Evolutionary conservation across 2,113 vertebrate genomes (phyloP).

Genomic region (Silurus glanis): DNA sequence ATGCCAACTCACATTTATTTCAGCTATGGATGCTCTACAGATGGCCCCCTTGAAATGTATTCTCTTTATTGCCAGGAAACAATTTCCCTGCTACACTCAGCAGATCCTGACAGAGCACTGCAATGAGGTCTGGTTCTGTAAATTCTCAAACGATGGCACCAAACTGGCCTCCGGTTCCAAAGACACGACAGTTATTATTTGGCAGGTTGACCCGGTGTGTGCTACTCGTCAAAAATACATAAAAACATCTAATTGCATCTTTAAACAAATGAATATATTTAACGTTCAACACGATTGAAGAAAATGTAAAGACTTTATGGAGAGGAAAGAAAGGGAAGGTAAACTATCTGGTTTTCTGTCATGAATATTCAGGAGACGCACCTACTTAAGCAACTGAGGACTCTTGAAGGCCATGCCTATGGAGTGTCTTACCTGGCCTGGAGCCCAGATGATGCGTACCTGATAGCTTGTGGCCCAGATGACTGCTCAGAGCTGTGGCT

Average conservation of each 20-base stretch:
- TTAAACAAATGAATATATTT: neutral
- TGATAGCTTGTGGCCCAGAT: slow-evolving; percentile 95
- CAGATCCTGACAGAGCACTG: slow-evolving; percentile 97
- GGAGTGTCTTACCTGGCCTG: slow-evolving; percentile 97
- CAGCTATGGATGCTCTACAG: neutral
- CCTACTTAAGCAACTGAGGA: slow-evolving; percentile 90
- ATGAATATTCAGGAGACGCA: slow-evolving; percentile 82
- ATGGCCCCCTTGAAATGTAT: slow-evolving; percentile 24
- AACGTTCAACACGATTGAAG: neutral
- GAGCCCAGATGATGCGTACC: slow-evolving; percentile 93
- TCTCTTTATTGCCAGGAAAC: slow-evolving; percentile 77
- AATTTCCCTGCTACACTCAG: slow-evolving; percentile 96
- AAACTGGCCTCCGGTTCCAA: slow-evolving; percentile 97
- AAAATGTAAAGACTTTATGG: neutral
- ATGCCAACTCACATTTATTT: slow-evolving; percentile 15
- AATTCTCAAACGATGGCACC: slow-evolving; percentile 96
- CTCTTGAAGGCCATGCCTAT: slow-evolving; percentile 94
- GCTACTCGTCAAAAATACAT: neutral
- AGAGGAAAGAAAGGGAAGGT: neutral
- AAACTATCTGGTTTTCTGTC: slow-evolving; percentile 9
- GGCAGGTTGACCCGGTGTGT: slow-evolving; percentile 94
- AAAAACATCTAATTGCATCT: neutral
- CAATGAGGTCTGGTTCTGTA: slow-evolving; percentile 99
- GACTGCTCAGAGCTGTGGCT: slow-evolving; percentile 99
- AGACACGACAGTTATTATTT: slow-evolving; percentile 96